Evolutionary conservation across 2,888 invertebrate genomes (phyloP).

Genomic region (Ypsolopha sequella): DNA sequence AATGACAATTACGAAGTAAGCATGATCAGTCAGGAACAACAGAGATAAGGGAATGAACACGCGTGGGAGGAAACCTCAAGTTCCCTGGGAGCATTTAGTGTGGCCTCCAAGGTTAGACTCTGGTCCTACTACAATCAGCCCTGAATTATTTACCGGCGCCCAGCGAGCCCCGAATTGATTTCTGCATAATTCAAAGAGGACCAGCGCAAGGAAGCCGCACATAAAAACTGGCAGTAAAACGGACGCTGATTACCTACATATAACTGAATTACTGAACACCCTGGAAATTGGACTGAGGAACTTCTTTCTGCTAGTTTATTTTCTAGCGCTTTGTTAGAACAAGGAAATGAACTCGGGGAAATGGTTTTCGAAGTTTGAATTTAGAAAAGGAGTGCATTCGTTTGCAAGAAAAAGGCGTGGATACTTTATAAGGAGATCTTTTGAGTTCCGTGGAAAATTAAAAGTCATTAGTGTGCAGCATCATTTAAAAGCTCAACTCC

Average conservation of each 20-base stretch:
- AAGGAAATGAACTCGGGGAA: no score
- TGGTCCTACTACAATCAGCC: constrained; percentile 61
- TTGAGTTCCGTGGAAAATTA: no score
- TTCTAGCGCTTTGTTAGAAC: no score
- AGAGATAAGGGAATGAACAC: constrained; percentile 4
- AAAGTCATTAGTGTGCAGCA: no score
- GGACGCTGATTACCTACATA: constrained; percentile 18
- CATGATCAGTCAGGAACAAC: neutral
- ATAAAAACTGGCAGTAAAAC: constrained; percentile 40
- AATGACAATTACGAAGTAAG: constrained; percentile 20
- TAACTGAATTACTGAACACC: constrained; percentile 13
- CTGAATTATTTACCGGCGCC: constrained; percentile 60
- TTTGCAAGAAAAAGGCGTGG: no score
- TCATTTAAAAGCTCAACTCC: no score
- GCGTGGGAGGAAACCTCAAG: constrained; percentile 39
- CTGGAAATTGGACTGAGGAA: neutral
- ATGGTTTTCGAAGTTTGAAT: no score
- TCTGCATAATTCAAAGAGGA: constrained; percentile 60
- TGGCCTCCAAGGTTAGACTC: constrained; percentile 20
- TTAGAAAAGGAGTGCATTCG: no score
- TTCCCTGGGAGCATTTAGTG: constrained; percentile 51
- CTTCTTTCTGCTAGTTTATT: neutral
- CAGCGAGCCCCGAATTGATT: constrained; percentile 56
- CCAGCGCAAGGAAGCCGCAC: constrained; percentile 31
- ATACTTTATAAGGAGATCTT: no score